A percentile compares a stretch with the other conserved stretches of the same genome.
Conservation (phyloP, 2,113 vertebrate species). For the Cebidichthys violaceus region DNA sequence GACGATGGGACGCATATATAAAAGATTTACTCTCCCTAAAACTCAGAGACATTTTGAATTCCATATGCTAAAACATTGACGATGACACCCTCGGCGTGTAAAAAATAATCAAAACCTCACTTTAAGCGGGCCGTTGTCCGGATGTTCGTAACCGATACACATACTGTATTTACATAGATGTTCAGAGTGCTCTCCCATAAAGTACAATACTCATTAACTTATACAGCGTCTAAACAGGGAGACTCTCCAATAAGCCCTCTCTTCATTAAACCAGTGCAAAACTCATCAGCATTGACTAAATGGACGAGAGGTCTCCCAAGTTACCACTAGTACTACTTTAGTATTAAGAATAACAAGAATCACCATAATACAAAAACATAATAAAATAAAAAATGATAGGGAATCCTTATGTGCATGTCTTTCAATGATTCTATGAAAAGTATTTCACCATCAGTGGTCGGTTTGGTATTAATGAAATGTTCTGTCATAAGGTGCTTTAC, state of each 20-base stretch:
- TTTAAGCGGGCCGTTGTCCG: slow-evolving; percentile 60
- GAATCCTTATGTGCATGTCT: slow-evolving; percentile 80
- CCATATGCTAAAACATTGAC: slow-evolving; percentile 61
- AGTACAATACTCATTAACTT: slow-evolving; percentile 70
- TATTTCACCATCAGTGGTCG: slow-evolving; percentile 80
- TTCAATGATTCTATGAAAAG: slow-evolving; percentile 67
- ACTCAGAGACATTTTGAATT: slow-evolving; percentile 56
- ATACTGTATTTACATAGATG: slow-evolving; percentile 77
- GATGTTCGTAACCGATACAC: slow-evolving; percentile 60
- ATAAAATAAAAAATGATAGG: slow-evolving; percentile 70
- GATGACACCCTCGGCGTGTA: slow-evolving; percentile 58
- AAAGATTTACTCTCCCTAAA: slow-evolving; percentile 66
- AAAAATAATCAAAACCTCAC: slow-evolving; percentile 72
- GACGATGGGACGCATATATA: slow-evolving; percentile 70
- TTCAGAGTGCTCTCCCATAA: slow-evolving; percentile 68
- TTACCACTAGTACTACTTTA: slow-evolving; percentile 57
- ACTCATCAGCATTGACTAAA: slow-evolving; percentile 64
- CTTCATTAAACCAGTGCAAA: slow-evolving; percentile 78
- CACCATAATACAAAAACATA: slow-evolving; percentile 64
- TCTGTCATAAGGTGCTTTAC: slow-evolving; percentile 84
- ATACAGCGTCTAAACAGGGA: slow-evolving; percentile 71
- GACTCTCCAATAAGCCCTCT: slow-evolving; percentile 62
- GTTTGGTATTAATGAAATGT: slow-evolving; percentile 81
- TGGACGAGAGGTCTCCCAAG: slow-evolving; percentile 67
- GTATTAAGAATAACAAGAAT: slow-evolving; percentile 67